Evolutionary conservation across 1,140 invertebrate species (phyloP).

Genomic region (Ladona fulva): DNA sequence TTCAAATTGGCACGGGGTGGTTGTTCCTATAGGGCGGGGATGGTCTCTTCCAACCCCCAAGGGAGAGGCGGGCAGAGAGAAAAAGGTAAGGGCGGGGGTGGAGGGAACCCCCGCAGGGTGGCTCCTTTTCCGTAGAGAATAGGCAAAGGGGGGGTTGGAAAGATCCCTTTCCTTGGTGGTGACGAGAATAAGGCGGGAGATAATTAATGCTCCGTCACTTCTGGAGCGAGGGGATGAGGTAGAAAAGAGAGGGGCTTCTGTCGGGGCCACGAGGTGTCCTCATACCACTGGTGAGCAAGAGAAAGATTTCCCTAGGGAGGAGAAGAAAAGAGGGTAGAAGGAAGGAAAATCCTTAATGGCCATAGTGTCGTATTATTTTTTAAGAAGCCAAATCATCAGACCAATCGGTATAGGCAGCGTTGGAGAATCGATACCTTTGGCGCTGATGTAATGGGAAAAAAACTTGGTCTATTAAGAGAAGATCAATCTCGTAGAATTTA

Average conservation of each 20-base stretch:
- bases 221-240: not conserved
- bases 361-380: no score
- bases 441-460: no score
- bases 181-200: not conserved
- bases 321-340: not conserved
- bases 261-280: not conserved
- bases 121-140: not conserved
- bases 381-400: no score
- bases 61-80: no score
- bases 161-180: not conserved
- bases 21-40: not conserved
- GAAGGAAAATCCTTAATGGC: not conserved
- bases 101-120: no score
- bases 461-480: no score
- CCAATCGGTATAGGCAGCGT: no score
- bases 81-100: no score
- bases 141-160: not conserved
- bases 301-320: not conserved
- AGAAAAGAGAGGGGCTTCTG: not conserved
- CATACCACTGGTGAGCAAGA: not conserved
- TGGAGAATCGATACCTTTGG: no score
- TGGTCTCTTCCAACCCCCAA: not conserved
- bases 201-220: constrained; percentile 6
- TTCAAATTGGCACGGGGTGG: not conserved
- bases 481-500: no score